phyloP scores from a whole-genome alignment of 2,113 vertebrate genomes.

The Octodon degus region DNA sequence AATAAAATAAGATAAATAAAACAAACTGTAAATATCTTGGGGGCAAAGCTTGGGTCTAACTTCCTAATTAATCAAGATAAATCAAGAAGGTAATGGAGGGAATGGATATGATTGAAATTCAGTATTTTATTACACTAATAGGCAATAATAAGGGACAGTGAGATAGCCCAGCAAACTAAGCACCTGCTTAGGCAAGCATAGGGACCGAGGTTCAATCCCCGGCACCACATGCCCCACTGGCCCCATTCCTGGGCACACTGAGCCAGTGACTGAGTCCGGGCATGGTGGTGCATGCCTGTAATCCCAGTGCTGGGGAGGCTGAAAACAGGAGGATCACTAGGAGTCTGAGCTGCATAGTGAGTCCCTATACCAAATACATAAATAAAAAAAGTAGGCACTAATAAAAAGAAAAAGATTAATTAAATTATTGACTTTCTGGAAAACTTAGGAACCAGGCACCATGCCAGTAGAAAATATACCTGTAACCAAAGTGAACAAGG shows the following conservation, averaged over 20 bases:
- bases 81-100: background rate
- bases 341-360: too few relatives aligned
- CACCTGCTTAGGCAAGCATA: too few relatives aligned
- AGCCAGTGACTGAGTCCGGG: too few relatives aligned
- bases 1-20: too few relatives aligned
- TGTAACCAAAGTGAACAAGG: conserved; percentile 38
- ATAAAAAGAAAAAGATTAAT: conserved; percentile 1
- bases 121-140: background rate
- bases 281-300: too few relatives aligned
- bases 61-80: background rate
- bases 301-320: too few relatives aligned
- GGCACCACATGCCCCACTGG: too few relatives aligned
- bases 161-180: too few relatives aligned
- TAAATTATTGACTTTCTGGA: conserved; percentile 23
- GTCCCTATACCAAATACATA: too few relatives aligned
- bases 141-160: background rate
- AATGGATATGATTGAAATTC: background rate
- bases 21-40: background rate
- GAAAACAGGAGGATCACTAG: too few relatives aligned
- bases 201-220: too few relatives aligned
- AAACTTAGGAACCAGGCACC: conserved; percentile 6
- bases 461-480: background rate
- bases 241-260: too few relatives aligned
- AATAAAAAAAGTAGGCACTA: background rate
- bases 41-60: background rate